Evolutionary conservation across 2,888 invertebrate species (phyloP).

Genomic region (Apamea anceps): DNA sequence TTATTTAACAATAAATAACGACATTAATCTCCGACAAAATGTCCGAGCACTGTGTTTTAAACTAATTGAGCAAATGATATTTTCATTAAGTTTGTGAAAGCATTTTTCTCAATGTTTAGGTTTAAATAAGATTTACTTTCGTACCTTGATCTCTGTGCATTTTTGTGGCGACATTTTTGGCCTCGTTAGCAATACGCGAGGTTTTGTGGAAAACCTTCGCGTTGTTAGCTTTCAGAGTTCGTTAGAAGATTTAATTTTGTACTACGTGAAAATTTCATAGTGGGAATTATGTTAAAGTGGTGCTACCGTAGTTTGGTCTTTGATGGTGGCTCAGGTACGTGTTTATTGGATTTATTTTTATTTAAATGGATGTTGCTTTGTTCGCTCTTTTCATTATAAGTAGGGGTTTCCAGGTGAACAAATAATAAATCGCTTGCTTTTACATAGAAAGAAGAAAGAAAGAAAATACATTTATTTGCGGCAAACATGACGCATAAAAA

Average conservation of each 20-base stretch:
- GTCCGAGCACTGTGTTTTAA: conserved; percentile 16
- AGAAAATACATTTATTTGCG: no score
- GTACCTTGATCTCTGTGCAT: conserved; percentile 45
- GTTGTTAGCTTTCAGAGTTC: conserved; percentile 34
- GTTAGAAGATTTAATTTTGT: conserved; percentile 40
- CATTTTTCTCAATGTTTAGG: conserved; percentile 71
- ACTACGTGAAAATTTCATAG: conserved; percentile 16
- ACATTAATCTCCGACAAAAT: conserved; percentile 25
- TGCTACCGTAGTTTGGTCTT: conserved; percentile 6
- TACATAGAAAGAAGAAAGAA: no score
- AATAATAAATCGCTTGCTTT: background rate
- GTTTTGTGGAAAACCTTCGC: conserved; percentile 30
- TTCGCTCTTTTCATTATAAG: background rate
- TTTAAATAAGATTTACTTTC: conserved; percentile 70
- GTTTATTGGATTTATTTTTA: conserved; percentile 6
- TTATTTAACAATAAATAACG: conserved; percentile 32
- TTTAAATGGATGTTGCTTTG: background rate
- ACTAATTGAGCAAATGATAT: conserved; percentile 71
- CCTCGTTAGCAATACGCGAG: conserved; percentile 46
- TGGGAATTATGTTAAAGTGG: conserved; percentile 23
- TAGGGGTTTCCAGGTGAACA: background rate
- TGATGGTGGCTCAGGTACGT: background rate
- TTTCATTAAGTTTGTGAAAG: conserved; percentile 64
- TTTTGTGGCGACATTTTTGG: conserved; percentile 61
- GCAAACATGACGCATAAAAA: no score